A percentile compares a stretch with the other conserved stretches of the same genome.
phyloP scores from a whole-genome alignment of 2,888 invertebrate species.

The Cheilosia variabilis region DNA sequence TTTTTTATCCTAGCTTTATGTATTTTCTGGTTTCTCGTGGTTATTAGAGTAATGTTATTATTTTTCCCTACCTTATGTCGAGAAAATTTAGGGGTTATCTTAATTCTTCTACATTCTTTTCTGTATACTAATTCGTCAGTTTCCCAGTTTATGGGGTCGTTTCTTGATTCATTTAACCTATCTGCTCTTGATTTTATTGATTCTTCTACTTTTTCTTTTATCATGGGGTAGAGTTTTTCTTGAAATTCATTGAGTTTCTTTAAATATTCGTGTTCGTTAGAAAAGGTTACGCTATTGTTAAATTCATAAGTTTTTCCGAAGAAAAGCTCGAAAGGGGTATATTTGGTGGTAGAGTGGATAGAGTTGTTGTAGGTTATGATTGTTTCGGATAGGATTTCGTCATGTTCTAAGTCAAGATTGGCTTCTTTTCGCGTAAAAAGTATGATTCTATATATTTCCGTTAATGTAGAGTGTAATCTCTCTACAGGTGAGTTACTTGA shows the following conservation, averaged over 20 bases:
- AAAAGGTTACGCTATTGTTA: slow-evolving; percentile 11
- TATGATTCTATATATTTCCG: too few species aligned
- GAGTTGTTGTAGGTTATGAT: too few species aligned
- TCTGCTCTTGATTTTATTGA: slow-evolving; percentile 4
- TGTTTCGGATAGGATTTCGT: too few species aligned
- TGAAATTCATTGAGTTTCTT: slow-evolving; percentile 40
- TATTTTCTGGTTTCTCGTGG: slow-evolving; percentile 24
- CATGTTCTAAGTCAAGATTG: too few species aligned
- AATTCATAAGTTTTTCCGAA: slow-evolving; percentile 30
- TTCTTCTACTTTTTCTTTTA: not conserved
- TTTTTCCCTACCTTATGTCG: slow-evolving; percentile 59
- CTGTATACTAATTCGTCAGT: slow-evolving; percentile 45
- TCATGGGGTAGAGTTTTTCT: slow-evolving; percentile 43
- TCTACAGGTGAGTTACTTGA: slow-evolving; percentile 46
- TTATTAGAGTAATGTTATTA: slow-evolving; percentile 38
- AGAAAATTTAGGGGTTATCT: slow-evolving; percentile 60
- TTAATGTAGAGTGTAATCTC: too few species aligned
- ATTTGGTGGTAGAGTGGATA: not conserved
- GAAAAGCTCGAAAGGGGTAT: slow-evolving; percentile 40
- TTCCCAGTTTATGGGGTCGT: slow-evolving; percentile 31
- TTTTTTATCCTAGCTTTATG: too few species aligned
- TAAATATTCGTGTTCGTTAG: slow-evolving; percentile 34
- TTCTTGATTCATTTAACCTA: slow-evolving; percentile 46
- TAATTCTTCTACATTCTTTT: slow-evolving; percentile 70
- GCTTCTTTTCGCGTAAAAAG: too few species aligned